Base-by-base conservation (phyloP, 2,888 invertebrate genomes). In the Protonemura montana region DNA sequence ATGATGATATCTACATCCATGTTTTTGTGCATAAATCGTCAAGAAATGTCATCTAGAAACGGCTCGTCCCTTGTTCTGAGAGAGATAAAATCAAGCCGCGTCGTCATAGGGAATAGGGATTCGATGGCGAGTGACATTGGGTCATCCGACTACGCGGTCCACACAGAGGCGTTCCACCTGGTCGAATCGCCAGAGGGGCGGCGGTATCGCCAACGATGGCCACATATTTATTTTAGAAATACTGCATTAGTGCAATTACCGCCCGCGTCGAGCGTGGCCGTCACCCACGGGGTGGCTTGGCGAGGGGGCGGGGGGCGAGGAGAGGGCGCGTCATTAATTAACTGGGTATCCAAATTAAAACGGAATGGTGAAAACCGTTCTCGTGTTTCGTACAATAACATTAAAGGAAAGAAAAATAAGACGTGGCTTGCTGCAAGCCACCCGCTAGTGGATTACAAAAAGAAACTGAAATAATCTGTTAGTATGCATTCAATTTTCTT, bases 401-500 rank as follows among this genome's bases (percentile, higher is more conserved):
- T 21, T 59, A 21, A 10, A 59, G 16, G 59, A 59, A 59, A 21
- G 3, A 59, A 59, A 59, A 59, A 59, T 59, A 59, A 59, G 59
- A 59, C 5, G 41, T 41, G 41, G 41, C 41, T 13, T n/a, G n/a
- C n/a, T 35, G 5, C 35, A 35, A 3, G 35, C 35, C 59, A 59
- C 59, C 59, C 6, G 59, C 59, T 10, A 59, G 59, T 10, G 21
- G 59, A 59, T 59, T 59, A 59, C 59, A 21, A 59, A 59, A 59
- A 59, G 59, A 59, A 59, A 21, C 21, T 13, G 59, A 21, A 59
- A 59, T 59, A 59, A 59, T 59, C 59, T 59, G 59, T 59, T 59
- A 59, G 59, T 59, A 59, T 28, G 78, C 3, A 78, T 82, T 41
- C 82, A 82, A 82, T 82, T 82, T 82, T 26, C 82, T 82, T 26